phyloP scores from a whole-genome alignment of 2,888 invertebrate species.

The Carpatolechia fugitivella region DNA sequence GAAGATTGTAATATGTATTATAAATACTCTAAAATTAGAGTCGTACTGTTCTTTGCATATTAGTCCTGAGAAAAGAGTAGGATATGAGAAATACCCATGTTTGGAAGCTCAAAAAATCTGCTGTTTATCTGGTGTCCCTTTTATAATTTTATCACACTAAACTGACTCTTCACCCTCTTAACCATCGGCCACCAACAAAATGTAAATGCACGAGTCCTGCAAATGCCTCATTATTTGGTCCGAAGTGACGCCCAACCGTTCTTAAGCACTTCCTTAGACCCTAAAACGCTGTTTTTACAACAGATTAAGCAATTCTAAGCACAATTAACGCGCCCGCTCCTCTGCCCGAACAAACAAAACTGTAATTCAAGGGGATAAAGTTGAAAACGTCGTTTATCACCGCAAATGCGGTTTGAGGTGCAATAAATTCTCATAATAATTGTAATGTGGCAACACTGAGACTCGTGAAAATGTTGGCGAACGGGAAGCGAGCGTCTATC shows the following conservation, averaged over 20 bases:
- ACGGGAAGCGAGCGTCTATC: slow-evolving; percentile 18
- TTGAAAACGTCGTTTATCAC: slow-evolving; percentile 23
- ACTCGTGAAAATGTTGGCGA: neutral
- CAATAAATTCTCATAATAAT: slow-evolving; percentile 32
- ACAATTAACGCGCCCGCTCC: slow-evolving; percentile 6
- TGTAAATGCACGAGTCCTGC: neutral
- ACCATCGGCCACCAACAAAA: neutral
- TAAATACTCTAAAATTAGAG: too few relatives aligned
- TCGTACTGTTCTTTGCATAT: too few relatives aligned
- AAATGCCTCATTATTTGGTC: neutral
- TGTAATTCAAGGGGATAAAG: slow-evolving; percentile 12
- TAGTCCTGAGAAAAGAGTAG: too few relatives aligned
- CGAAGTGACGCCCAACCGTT: neutral
- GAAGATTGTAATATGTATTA: too few relatives aligned
- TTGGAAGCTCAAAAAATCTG: too few relatives aligned
- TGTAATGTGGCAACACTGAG: slow-evolving; percentile 31
- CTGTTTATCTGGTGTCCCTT: too few relatives aligned
- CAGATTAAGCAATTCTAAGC: slow-evolving; percentile 3
- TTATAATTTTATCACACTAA: too few relatives aligned
- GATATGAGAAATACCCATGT: too few relatives aligned
- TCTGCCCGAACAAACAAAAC: slow-evolving; percentile 6
- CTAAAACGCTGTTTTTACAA: neutral
- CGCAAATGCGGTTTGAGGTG: slow-evolving; percentile 24
- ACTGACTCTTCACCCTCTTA: too few relatives aligned
- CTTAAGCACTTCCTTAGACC: neutral